phyloP scores from a whole-genome alignment of 2,113 vertebrate species.

The Ctenodactylus gundi region DNA sequence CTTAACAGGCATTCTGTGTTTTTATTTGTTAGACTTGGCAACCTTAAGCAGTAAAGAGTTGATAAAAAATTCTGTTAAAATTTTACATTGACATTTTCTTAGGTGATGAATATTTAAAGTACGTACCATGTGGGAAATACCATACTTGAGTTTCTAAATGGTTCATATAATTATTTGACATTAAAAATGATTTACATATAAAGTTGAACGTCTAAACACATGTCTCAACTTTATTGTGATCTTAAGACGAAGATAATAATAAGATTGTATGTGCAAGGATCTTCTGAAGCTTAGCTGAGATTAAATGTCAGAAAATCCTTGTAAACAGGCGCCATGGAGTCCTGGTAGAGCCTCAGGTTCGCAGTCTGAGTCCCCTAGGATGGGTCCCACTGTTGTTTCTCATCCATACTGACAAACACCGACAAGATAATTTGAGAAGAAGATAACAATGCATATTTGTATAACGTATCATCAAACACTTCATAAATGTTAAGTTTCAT shows the following conservation, averaged over 20 bases:
- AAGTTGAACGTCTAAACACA: background rate
- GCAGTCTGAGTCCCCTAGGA: background rate
- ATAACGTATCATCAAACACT: background rate
- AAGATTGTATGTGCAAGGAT: background rate
- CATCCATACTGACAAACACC: background rate
- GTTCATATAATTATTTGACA: background rate
- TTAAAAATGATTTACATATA: background rate
- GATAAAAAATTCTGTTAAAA: constrained; percentile 52
- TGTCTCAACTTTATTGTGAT: background rate
- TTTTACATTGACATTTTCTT: constrained; percentile 51
- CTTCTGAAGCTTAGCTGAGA: background rate
- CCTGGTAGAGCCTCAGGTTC: background rate
- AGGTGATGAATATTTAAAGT: constrained; percentile 51
- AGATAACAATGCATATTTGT: background rate
- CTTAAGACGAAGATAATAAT: background rate
- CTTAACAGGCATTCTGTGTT: constrained; percentile 56
- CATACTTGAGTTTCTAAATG: background rate
- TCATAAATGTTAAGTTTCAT: background rate
- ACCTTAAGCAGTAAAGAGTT: background rate
- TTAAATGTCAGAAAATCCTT: background rate
- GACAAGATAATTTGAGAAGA: background rate
- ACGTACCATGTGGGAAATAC: background rate
- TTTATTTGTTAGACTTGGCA: constrained; percentile 69
- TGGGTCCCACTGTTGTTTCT: background rate
- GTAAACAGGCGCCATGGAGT: background rate